Conservation (phyloP, 2,888 invertebrate species). For the Epistrophe grossulariae region DNA sequence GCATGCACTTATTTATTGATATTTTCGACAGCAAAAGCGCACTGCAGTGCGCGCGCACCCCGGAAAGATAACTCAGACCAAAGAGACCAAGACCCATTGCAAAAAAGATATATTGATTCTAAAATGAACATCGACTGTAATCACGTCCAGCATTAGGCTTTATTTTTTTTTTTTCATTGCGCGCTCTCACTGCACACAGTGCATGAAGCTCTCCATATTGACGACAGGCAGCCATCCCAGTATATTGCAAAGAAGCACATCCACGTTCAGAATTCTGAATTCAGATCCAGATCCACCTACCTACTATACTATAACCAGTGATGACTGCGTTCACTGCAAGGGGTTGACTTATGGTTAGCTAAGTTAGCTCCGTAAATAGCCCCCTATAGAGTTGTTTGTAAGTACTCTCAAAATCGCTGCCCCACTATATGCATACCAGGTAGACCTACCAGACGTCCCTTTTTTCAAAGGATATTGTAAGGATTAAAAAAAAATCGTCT, state of each 20-base stretch:
- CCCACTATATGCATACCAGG: neutral
- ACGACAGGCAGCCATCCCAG: constrained; percentile 63
- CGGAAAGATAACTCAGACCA: constrained; percentile 71
- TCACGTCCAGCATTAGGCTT: constrained; percentile 78
- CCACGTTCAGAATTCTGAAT: neutral
- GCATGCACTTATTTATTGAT: constrained; percentile 75
- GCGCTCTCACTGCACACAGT: constrained; percentile 65
- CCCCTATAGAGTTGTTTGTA: constrained; percentile 76
- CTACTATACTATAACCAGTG: constrained; percentile 38
- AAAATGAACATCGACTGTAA: constrained; percentile 77
- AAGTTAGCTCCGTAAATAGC: constrained; percentile 73
- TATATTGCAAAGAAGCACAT: constrained; percentile 35
- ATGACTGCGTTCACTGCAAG: constrained; percentile 73
- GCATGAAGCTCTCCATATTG: constrained; percentile 20
- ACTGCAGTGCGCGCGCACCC: constrained; percentile 59
- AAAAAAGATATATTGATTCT: constrained; percentile 77
- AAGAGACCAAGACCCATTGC: constrained; percentile 63
- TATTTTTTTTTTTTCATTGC: constrained; percentile 67
- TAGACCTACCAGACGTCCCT: constrained; percentile 13
- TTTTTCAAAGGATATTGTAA: neutral
- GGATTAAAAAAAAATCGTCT: neutral
- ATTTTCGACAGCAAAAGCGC: constrained; percentile 71
- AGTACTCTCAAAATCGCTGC: constrained; percentile 74
- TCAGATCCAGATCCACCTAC: constrained; percentile 51
- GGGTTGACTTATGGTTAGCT: constrained; percentile 75